Conservation (phyloP, 2,113 vertebrate species). For the Chinchilla lanigera region DNA sequence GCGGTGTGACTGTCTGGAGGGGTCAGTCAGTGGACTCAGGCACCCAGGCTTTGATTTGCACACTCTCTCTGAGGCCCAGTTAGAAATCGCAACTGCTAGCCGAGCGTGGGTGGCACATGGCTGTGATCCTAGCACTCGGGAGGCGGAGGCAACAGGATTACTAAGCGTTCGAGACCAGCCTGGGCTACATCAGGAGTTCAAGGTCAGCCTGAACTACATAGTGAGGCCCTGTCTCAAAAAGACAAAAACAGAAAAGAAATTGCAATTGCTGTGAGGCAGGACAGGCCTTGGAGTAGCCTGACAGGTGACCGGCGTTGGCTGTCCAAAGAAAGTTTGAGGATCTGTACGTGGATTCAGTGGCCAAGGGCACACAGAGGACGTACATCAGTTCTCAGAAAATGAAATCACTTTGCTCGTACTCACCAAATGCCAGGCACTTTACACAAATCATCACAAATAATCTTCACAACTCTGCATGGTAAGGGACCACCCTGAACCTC, state of each 20-base stretch:
- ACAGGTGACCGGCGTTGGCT: background rate
- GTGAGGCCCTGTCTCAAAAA: background rate
- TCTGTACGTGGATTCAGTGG: background rate
- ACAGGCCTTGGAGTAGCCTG: background rate
- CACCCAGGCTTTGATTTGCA: background rate
- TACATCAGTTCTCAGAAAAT: conserved; percentile 18
- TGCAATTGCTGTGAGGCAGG: background rate
- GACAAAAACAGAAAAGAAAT: background rate
- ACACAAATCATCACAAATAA: background rate
- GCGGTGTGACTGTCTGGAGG: background rate
- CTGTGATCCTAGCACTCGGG: background rate
- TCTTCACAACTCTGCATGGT: background rate
- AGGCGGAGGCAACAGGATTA: background rate
- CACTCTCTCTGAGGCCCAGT: background rate
- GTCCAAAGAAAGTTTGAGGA: background rate
- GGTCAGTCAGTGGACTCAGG: background rate
- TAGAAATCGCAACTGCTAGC: background rate
- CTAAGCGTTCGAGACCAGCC: background rate
- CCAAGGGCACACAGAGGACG: background rate
- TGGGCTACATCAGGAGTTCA: too few species aligned
- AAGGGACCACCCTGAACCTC: background rate
- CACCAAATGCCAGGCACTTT: background rate
- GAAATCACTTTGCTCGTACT: background rate
- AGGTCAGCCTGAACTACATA: background rate
- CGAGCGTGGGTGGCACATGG: background rate